Percentiles rank a stretch among this genome's conserved stretches.
Evolutionary conservation across 2,888 invertebrate genomes (phyloP).

Genomic region (Invenusta paracnida): DNA sequence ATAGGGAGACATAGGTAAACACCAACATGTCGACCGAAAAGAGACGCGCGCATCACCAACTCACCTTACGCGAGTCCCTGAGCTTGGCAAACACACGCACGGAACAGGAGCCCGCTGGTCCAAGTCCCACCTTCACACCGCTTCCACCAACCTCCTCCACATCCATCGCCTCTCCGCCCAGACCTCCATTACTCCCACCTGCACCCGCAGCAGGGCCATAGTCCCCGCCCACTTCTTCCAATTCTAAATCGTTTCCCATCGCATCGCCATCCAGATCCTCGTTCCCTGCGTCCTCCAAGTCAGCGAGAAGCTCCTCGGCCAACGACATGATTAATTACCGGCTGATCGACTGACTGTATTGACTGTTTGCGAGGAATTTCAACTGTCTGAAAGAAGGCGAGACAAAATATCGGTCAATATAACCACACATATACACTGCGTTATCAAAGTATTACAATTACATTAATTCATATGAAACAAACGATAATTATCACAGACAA

Average conservation of each 20-base stretch:
- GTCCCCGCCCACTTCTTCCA: constrained; percentile 50
- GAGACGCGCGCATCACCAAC: constrained; percentile 56
- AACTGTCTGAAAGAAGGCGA: not conserved
- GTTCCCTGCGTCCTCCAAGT: constrained; percentile 76
- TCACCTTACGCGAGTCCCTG: constrained; percentile 73
- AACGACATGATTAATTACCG: constrained; percentile 81
- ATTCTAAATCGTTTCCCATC: not conserved
- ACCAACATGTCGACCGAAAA: constrained; percentile 19
- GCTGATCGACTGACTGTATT: not conserved
- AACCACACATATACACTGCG: too few species aligned
- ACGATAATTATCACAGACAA: too few species aligned
- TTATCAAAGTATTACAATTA: too few species aligned
- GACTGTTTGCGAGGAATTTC: not conserved
- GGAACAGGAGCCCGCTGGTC: constrained; percentile 60
- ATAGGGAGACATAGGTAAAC: not conserved
- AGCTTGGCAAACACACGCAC: constrained; percentile 83
- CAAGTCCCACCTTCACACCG: constrained; percentile 65
- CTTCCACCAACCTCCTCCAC: constrained; percentile 68
- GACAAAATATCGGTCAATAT: too few species aligned
- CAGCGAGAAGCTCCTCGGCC: constrained; percentile 92
- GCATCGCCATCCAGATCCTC: constrained; percentile 48
- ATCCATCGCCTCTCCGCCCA: constrained; percentile 48
- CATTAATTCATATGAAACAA: too few species aligned
- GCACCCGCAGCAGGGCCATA: constrained; percentile 61
- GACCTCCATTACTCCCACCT: constrained; percentile 49